Conservation (phyloP, 2,797 vertebrate genomes). For the Chelon auratus region DNA sequence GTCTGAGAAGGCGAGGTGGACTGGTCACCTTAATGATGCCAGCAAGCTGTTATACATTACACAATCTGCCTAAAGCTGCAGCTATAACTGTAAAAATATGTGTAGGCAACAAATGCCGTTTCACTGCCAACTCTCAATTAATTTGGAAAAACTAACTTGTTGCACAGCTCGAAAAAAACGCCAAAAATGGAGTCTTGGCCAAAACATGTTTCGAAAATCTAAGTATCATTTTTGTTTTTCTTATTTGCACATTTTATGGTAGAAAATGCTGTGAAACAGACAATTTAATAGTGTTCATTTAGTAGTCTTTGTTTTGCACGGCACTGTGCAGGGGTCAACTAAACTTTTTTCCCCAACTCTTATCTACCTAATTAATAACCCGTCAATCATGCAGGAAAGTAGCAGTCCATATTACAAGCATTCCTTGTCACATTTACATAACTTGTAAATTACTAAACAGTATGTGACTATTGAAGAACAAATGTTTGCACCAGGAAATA, state of each 20-base stretch:
- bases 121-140: conserved; percentile 17
- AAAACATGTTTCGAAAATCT: conserved; percentile 4
- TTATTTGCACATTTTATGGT: conserved; percentile 1
- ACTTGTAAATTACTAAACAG: not conserved
- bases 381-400: conserved; percentile 16
- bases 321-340: not conserved
- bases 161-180: conserved; percentile 6
- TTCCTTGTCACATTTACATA: not conserved
- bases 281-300: not conserved
- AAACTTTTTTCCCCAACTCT: conserved; percentile 1
- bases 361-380: conserved; percentile 22
- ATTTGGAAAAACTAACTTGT: conserved; percentile 25
- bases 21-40: conserved; percentile 26
- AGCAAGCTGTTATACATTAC: conserved; percentile 32
- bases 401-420: not conserved
- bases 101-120: conserved; percentile 5
- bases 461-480: not conserved
- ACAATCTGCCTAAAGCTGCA: conserved; percentile 36
- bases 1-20: not conserved
- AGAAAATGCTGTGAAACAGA: not conserved
- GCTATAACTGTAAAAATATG: conserved; percentile 3
- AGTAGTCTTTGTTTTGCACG: not conserved
- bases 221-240: not conserved
- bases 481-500: not conserved
- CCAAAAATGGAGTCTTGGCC: conserved; percentile 9